Evolutionary conservation across 1,140 invertebrate species (phyloP).

Genomic region (Tetramorium parvispinum): DNA sequence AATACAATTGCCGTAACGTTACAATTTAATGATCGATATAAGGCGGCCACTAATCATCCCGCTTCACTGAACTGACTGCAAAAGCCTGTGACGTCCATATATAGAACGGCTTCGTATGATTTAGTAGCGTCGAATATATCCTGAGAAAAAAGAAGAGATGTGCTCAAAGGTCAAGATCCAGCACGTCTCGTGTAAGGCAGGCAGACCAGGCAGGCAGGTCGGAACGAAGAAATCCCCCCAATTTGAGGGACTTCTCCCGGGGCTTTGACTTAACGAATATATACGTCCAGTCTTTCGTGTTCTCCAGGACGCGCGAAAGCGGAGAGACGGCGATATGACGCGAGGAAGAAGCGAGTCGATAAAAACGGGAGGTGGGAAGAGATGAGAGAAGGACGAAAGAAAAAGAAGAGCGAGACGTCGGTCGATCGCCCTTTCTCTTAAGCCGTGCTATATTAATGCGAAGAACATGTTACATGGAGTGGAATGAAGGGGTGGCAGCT

Average conservation of each 20-base stretch:
- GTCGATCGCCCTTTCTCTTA: constrained; percentile 85
- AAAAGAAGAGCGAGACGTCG: constrained; percentile 62
- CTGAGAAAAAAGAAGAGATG: background rate
- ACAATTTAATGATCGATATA: background rate
- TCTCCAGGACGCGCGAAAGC: constrained; percentile 65
- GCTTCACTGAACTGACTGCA: background rate
- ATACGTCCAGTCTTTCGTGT: constrained; percentile 76
- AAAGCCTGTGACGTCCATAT: background rate
- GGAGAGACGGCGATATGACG: constrained; percentile 37
- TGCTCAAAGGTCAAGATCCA: constrained; percentile 65
- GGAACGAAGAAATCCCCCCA: constrained; percentile 77
- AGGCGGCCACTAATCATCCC: background rate
- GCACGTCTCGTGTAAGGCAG: constrained; percentile 56
- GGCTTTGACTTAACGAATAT: constrained; percentile 85
- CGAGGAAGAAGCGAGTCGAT: constrained; percentile 5
- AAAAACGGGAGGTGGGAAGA: constrained; percentile 18
- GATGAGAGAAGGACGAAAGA: constrained; percentile 60
- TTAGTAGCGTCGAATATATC: constrained; percentile 31
- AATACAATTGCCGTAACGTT: background rate
- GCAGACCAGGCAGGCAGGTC: background rate
- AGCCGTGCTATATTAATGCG: constrained; percentile 86
- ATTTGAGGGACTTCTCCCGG: constrained; percentile 82
- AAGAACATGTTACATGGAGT: constrained; percentile 83
- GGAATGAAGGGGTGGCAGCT: constrained; percentile 48
- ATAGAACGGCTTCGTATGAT: constrained; percentile 3